Conservation (phyloP, 2,888 invertebrate genomes). For the Mimas tiliae region DNA sequence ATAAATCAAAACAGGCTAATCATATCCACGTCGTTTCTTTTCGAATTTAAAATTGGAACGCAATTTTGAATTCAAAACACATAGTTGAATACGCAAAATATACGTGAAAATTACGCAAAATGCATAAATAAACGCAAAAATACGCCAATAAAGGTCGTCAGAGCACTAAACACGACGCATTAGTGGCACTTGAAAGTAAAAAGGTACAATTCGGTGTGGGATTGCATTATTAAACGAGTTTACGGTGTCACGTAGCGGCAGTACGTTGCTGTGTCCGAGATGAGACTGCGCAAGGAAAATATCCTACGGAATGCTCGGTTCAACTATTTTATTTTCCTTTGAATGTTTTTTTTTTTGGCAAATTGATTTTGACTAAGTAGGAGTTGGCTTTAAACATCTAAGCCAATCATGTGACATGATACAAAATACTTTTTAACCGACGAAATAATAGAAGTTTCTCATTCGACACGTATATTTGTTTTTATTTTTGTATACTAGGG, state of each 20-base stretch:
- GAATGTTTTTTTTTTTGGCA: no score
- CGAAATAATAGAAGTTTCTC: no score
- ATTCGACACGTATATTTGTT: no score
- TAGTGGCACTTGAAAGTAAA: slow-evolving; percentile 16
- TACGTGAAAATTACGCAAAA: neutral
- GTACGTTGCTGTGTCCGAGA: slow-evolving; percentile 54
- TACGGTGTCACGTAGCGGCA: slow-evolving; percentile 60
- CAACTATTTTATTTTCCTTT: no score
- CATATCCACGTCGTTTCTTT: no score
- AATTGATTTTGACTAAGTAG: no score
- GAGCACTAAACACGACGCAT: slow-evolving; percentile 14
- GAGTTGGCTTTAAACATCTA: no score
- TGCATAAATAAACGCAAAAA: neutral
- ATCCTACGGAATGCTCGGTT: slow-evolving; percentile 11
- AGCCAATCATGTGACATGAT: no score
- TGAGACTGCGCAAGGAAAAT: slow-evolving; percentile 25
- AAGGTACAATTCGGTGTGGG: slow-evolving; percentile 19
- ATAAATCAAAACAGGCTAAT: no score
- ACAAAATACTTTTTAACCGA: no score
- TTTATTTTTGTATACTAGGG: no score
- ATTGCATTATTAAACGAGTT: slow-evolving; percentile 60
- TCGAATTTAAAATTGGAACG: neutral
- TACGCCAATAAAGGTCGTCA: slow-evolving; percentile 7
- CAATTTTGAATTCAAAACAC: neutral
- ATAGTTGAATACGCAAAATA: neutral